Base-by-base conservation (phyloP, 1,140 invertebrate genomes). In the Drosophila insularis region DNA sequence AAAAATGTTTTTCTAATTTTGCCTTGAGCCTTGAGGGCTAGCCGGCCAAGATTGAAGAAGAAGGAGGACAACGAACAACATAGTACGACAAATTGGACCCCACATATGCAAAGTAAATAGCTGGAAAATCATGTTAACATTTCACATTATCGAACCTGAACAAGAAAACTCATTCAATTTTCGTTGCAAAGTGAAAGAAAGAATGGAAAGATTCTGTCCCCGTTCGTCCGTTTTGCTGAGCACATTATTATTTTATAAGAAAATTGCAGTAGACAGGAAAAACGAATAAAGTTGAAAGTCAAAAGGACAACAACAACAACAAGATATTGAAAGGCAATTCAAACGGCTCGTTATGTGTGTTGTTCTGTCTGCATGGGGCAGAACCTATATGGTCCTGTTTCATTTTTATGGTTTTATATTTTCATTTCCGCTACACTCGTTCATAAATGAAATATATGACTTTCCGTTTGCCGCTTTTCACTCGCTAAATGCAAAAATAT, bases 211-310 rank as follows among this genome's bases (percentile, higher is more conserved):
- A 2, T 2, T 55, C 13, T 55, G 17, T 21, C 19, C 14, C 14
- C 8, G 14, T 3, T 46, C 14, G 10, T 7, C n/a, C 40, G 10
- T 53, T 55, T 76, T 68, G 55, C 69, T 62, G 78, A 79, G 7
- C 68, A 77, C 84, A 86, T 82, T 81, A 86, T 82, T 76, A 79
- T 82, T 87, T 82, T 74, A 86, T 87, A 86, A 82, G 79, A 82
- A 86, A 87, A 87, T 77, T 86, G 75, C 79, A 74, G 58, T 68
- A 58, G 55, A 27, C 56, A 55, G 54, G 43, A 64, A 31, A 43
- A 53, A 54, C 46, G 63, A 66, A 53, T 46, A 10, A 37, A n/a
- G 35, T 21, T 50, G 43, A 50, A 19, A 21, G 43, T 19, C 10
- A 19, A 50, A 50, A 46, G 43, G 50, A 63, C 43, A 39, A 60